Base-by-base conservation (phyloP, 2,797 vertebrate genomes). In the Picus viridis region DNA sequence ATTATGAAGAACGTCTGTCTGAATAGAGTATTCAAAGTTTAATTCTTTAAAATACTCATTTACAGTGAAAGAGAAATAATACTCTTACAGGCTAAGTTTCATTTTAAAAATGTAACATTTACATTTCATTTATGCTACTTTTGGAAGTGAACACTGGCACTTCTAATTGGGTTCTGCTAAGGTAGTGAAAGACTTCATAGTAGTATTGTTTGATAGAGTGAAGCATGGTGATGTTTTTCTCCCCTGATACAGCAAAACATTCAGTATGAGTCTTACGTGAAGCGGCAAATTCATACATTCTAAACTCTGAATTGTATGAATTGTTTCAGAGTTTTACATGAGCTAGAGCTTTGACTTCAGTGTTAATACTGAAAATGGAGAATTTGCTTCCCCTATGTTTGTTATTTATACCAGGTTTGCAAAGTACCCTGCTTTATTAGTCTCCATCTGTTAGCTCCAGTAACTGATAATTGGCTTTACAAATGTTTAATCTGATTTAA, bases 361-460 rank as follows among this genome's bases (percentile, higher is more conserved):
- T 87, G 76, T 93, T 94, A 78, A 61, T 81, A 73, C 26, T 92
- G 87, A 91, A 90, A 89, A 89, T 30, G 3, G 49, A 78, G 45
- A 77, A 59, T 72, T 85, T 74, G 26, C 26, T 90, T 89, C 62
- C 0, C 7, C 61, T 73, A 0, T 81, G 36, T 94, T 86, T 51
- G 12, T 73, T 71, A 39, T 62, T 87, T 75, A 26, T 83, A 63
- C 16, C 19, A 75, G 78, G 54, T 86, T 79, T 68, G 23, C 53
- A 49, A 67, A 86, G 69, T 71, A 43, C 12, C 3, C 13, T 54
- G 62, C 30, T 80, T 83, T 69, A 84, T 80, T 83, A 69, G 80
- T 83, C 51, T 85, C 39, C 70, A 9, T 77, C 59, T 69, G 43
- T 89, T 89, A 93, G 51, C 51, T 95, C 56, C 53, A 53, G 59